phyloP scores from a whole-genome alignment of 2,113 vertebrate genomes.

The Anarrhichthys ocellatus region DNA sequence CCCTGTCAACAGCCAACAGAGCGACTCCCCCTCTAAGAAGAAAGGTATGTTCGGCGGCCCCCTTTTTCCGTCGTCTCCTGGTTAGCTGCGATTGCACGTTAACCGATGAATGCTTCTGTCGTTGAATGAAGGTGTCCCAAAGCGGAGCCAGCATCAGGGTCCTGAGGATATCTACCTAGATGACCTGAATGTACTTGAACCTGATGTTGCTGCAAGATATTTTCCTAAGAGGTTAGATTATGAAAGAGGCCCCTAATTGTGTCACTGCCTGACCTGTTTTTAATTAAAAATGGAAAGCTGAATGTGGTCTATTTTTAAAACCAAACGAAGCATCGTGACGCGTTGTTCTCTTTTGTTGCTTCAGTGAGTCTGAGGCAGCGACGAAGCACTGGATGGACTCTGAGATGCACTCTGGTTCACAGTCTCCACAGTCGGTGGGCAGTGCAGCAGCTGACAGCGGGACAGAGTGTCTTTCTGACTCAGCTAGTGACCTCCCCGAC shows the following conservation, averaged over 20 bases:
- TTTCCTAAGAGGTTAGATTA: conserved; percentile 92
- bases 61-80: background rate
- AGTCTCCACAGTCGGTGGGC: conserved; percentile 96
- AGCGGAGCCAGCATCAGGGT: conserved; percentile 97
- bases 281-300: background rate
- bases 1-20: conserved; percentile 77
- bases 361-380: conserved; percentile 90
- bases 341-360: conserved; percentile 12
- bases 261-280: conserved; percentile 20
- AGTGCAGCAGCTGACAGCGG: conserved; percentile 96
- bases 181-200: conserved; percentile 94
- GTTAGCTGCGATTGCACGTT: background rate
- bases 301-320: conserved; percentile 18
- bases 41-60: conserved; percentile 83
- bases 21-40: conserved; percentile 94
- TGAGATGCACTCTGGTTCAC: conserved; percentile 90
- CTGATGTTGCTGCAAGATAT: conserved; percentile 96
- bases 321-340: background rate
- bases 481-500: conserved; percentile 93
- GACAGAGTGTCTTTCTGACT: conserved; percentile 97
- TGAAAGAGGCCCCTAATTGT: conserved; percentile 19
- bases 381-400: conserved; percentile 93
- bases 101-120: conserved; percentile 17
- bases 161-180: conserved; percentile 98
- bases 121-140: conserved; percentile 88